A percentile compares a stretch with the other conserved stretches of the same genome.
These are phyloP conservation scores for Pseudococcus longispinus DNA, from an alignment of 2,888 invertebrate genomes.

Conservation along the genomic window DNA sequence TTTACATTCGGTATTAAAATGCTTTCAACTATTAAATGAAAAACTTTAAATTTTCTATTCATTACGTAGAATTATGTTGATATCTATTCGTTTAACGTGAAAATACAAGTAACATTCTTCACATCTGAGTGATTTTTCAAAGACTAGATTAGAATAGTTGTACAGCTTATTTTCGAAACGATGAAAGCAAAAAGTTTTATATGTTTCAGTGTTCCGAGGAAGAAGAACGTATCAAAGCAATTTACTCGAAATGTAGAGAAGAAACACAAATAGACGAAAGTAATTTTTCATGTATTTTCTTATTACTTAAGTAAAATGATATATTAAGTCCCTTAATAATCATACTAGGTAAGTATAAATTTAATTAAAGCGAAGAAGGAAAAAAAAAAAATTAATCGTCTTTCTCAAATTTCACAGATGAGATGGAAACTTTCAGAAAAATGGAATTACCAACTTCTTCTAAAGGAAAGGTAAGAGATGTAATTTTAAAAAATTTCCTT, in stretches of 20 bases:
- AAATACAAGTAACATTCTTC: slow-evolving; percentile 26
- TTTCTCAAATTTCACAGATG: slow-evolving; percentile 47
- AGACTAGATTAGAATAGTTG: not conserved
- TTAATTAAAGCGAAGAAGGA: slow-evolving; percentile 13
- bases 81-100: not conserved
- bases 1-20: not conserved
- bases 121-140: slow-evolving; percentile 8
- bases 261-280: slow-evolving; percentile 57
- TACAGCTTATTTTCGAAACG: not conserved
- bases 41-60: not conserved
- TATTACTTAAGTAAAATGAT: slow-evolving; percentile 1
- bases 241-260: slow-evolving; percentile 55
- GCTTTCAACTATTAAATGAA: slow-evolving; percentile 7
- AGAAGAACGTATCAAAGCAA: slow-evolving; percentile 49
- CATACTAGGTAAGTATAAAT: not conserved
- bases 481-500: slow-evolving; percentile 18
- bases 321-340: not conserved
- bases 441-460: slow-evolving; percentile 57
- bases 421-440: slow-evolving; percentile 57
- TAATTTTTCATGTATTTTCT: slow-evolving; percentile 43
- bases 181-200: slow-evolving; percentile 32
- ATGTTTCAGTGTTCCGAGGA: slow-evolving; percentile 51
- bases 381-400: slow-evolving; percentile 28
- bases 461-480: slow-evolving; percentile 55
- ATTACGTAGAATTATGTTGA: not conserved